Conservation (phyloP, 2,888 invertebrate genomes). For the Yponomeuta evonymella region DNA sequence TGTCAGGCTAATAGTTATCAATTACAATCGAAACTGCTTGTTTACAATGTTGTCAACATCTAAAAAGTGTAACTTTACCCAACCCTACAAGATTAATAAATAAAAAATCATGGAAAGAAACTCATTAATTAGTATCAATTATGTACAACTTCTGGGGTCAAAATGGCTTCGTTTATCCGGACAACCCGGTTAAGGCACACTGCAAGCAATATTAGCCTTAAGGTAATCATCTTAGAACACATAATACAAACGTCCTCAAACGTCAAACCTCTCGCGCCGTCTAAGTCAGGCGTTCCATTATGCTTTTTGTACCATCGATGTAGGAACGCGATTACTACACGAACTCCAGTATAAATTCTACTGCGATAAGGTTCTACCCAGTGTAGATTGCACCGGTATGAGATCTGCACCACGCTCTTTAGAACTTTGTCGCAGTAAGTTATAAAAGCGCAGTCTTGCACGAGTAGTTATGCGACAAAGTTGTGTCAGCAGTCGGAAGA, state of each 20-base stretch:
- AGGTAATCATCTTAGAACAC: conserved; percentile 26
- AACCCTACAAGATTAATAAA: conserved; percentile 18
- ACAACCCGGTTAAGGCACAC: conserved; percentile 19
- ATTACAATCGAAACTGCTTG: no score
- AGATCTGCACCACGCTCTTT: background rate
- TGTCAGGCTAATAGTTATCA: no score
- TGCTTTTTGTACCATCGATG: conserved; percentile 64
- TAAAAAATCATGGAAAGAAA: conserved; percentile 13
- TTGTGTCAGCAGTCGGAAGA: background rate
- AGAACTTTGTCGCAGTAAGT: background rate
- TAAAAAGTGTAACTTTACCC: background rate
- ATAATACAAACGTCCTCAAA: conserved; percentile 27
- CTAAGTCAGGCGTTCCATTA: conserved; percentile 36
- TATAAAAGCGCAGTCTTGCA: background rate
- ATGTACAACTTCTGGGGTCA: conserved; percentile 17
- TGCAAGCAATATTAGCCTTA: conserved; percentile 15
- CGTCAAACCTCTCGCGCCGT: conserved; percentile 18
- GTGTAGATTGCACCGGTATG: background rate
- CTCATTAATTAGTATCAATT: conserved; percentile 16
- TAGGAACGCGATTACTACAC: conserved; percentile 45
- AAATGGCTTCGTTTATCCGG: conserved; percentile 10
- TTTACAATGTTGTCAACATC: no score
- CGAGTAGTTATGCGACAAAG: background rate
- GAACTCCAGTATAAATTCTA: conserved; percentile 29
- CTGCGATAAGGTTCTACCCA: conserved; percentile 4